Base-by-base conservation (phyloP, 2,888 invertebrate species). In the Pocota personata region DNA sequence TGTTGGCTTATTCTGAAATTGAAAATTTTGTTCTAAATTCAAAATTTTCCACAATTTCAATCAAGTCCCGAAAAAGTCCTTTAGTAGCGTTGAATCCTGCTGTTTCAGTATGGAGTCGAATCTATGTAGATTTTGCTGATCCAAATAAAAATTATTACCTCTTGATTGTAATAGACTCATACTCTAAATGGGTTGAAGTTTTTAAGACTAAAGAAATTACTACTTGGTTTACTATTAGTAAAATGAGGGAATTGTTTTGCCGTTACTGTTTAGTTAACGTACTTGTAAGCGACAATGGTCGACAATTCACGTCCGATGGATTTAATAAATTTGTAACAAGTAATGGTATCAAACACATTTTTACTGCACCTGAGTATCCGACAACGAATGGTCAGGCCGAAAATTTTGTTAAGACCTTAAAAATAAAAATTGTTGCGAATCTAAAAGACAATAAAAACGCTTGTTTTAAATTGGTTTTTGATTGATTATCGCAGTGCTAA, bases 331-430 rank as follows among this genome's bases (percentile, higher is more conserved):
- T 72, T 21, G 14, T 57, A 14, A 64, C 10, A 21, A 64, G 7
- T 3, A 78, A 62, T 27, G n/a, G 24, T 16, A 14, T 78, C 6
- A 62, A 57, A 12, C 71, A 78, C 46, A 48, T 73, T 50, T 48
- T 84, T 7, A 88, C 87, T 7, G 88, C 89, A 3, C 79, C 87
- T 40, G 82, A 87, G 24, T 87, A 83, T 50, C 87, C 87, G 12
- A 58, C 84, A 46, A 87, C 88, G 21, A 90, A 89, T 71, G 89
- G 89, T 2, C 88, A 87, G 62, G 89, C 88, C 1, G 89, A 89
- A 83, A 82, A 88, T 30, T 88, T 87, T 55, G 88, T 89, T 3
- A 88, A 89, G 80, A 88, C 87, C 8, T 66, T 89, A 50, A 89
- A 89, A n/a, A 84, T 79, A 50, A 79, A 72, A 37, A 55, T 83